Evolutionary conservation across 1,140 invertebrate species (phyloP), one percentile per base, ranked within the genome.

Genomic region (Agrypnia vestita): DNA sequence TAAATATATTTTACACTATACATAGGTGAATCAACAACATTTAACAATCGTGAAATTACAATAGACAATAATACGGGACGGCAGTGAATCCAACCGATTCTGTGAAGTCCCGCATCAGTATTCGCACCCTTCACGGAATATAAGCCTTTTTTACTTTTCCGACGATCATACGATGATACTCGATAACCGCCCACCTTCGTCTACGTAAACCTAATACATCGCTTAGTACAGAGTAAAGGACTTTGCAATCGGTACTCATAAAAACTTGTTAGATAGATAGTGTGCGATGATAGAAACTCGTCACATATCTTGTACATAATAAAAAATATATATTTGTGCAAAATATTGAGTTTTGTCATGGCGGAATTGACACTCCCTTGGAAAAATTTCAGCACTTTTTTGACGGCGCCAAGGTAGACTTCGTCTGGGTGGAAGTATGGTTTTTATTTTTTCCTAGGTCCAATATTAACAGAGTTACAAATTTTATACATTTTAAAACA

Each of bases 1-100:
- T 67, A 67, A 17, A 71, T 71, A 71, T 71, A 71, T 71, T 71
- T 71, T 71, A 71, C 67, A 71, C 67, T 71, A 71, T 71, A 71
- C 67, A 71, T 51, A 71, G 25, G 17, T 49, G 44, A 46, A 47
- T 15, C 49, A 71, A n/a, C 49, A 71, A 71, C 17, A 71, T 19
- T 9, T 51, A 71, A 71, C 67, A 71, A 53, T 51, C 15, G 46
- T 49, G 19, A n/a, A 13, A 71, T 51, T 46, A 71, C 67, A 71
- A 49, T 7, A 12, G 46, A 49, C 49, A 46, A 17, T 71, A n/a
- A 71, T 25, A 35, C 25, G 6, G 15, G 47, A 51, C 0, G 6
- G 25, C 46, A 71, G 67, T 51, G 46, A 35, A 13, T 62, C 9
- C 59, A 21, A 62, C n/a, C n/a, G 7, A n/a, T 56, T n/a, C 43